Evolutionary conservation across 2,113 vertebrate genomes (phyloP).

Genomic region (Nannospalax galili): DNA sequence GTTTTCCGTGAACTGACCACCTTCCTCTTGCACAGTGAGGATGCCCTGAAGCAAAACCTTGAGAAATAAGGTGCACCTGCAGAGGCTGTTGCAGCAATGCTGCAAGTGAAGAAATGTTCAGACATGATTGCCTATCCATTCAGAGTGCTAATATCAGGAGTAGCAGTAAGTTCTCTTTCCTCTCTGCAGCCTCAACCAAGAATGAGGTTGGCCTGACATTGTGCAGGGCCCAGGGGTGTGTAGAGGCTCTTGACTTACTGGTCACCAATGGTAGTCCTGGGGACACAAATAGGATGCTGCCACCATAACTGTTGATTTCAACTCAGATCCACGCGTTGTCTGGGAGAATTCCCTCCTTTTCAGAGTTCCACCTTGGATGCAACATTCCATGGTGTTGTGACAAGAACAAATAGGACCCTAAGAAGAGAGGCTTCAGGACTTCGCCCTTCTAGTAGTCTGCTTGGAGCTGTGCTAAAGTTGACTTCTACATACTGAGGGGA

Average conservation of each 20-base stretch:
- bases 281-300: too few relatives aligned
- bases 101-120: not conserved
- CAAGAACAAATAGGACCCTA: not conserved
- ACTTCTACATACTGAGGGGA: not conserved
- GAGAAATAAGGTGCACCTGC: fast-evolving
- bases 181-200: not conserved
- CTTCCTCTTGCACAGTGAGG: fast-evolving
- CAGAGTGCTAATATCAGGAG: fast-evolving
- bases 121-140: fast-evolving
- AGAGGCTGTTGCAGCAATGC: not conserved
- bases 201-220: not conserved
- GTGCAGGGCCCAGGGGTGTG: too few relatives aligned
- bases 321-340: not conserved
- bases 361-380: not conserved
- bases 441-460: not conserved
- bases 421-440: not conserved
- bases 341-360: not conserved
- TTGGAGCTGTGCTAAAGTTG: not conserved
- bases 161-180: not conserved
- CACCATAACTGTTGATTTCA: not conserved
- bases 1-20: fast-evolving
- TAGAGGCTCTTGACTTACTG: not conserved
- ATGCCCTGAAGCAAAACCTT: fast-evolving
- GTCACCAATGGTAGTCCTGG: not conserved
- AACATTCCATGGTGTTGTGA: too few relatives aligned